A percentile compares a stretch with the other conserved stretches of the same genome.
Conservation (phyloP, 2,797 vertebrate species). For the Oceanodroma leucorhoa region DNA sequence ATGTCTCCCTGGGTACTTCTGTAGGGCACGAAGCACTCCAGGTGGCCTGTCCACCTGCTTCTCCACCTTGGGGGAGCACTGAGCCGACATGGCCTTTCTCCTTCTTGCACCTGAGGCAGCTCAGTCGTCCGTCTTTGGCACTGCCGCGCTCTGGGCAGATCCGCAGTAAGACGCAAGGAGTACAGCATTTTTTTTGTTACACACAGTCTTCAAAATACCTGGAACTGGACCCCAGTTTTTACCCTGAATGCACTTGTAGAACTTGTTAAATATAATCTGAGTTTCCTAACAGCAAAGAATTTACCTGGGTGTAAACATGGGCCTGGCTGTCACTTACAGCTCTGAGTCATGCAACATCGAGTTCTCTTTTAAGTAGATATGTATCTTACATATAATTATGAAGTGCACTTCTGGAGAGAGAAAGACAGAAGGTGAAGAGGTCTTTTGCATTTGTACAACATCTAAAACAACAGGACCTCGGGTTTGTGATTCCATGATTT, state of each 20-base stretch:
- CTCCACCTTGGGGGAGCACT: not conserved
- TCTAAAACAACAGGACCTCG: rapidly evolving
- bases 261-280: not conserved
- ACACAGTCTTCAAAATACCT: not conserved
- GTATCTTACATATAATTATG: not conserved
- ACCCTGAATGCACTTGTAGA: not conserved
- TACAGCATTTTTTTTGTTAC: not conserved
- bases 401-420: not conserved
- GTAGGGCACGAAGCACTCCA: not conserved
- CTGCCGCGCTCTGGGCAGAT: not conserved
- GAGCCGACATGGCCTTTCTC: rapidly evolving
- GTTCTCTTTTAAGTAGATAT: not conserved
- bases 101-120: not conserved
- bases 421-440: not conserved
- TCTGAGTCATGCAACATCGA: rapidly evolving
- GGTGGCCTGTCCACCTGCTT: not conserved
- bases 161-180: rapidly evolving
- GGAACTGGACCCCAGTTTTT: not conserved
- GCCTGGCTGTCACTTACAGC: not conserved
- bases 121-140: not conserved
- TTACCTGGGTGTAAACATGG: not conserved
- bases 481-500: not conserved
- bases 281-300: not conserved
- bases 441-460: not conserved
- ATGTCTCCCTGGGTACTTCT: not conserved